Conservation (phyloP, 2,113 vertebrate genomes). For the Gavialis gangeticus region DNA sequence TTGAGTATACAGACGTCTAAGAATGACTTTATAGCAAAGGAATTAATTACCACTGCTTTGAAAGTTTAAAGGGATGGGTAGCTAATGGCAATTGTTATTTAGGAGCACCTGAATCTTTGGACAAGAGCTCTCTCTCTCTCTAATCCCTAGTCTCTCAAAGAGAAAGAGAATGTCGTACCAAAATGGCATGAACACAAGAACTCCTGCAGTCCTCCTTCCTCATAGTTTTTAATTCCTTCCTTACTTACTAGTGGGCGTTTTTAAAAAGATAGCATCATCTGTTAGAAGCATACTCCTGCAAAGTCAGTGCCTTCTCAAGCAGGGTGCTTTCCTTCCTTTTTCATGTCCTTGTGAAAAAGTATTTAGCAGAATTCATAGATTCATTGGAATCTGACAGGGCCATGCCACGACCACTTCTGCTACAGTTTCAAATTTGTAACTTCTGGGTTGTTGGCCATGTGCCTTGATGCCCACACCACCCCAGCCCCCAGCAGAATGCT, state of each 20-base stretch:
- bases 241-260: not conserved
- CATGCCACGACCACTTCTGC: too few species aligned
- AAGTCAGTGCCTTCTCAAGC: not conserved
- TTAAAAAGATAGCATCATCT: not conserved
- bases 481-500: too few species aligned
- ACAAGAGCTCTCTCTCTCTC: not conserved
- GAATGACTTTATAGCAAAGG: not conserved
- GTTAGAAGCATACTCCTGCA: not conserved
- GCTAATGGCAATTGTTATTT: conserved; percentile 2
- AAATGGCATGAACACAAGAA: conserved; percentile 30
- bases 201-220: not conserved
- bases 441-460: too few species aligned
- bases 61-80: conserved; percentile 35
- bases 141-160: not conserved
- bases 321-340: not conserved
- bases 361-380: too few species aligned
- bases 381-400: too few species aligned
- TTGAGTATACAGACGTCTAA: not conserved
- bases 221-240: not conserved
- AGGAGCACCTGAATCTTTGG: not conserved
- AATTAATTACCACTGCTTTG: not conserved
- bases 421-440: too few species aligned
- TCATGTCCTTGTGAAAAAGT: too few species aligned
- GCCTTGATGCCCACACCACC: too few species aligned
- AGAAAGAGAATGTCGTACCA: conserved; percentile 39